Conservation (phyloP, 2,888 invertebrate species). For the Aricia artaxerxes region DNA sequence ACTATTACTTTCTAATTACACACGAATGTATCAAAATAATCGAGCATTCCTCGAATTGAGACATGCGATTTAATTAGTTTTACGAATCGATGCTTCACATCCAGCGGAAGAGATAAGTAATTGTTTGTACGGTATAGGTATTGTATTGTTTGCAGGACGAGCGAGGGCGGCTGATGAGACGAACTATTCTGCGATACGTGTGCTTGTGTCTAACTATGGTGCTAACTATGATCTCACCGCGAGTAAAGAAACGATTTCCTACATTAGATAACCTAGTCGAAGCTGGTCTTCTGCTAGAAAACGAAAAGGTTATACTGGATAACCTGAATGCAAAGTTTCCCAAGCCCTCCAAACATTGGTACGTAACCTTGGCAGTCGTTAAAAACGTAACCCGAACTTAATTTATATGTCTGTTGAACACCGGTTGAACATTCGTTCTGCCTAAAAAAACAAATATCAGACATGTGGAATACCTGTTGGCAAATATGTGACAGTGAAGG, state of each 20-base stretch:
- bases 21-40: no score
- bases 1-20: not conserved
- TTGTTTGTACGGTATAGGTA: not conserved
- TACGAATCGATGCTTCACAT: not conserved
- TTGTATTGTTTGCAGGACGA: slow-evolving; percentile 81
- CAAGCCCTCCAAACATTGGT: slow-evolving; percentile 93
- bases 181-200: slow-evolving; percentile 90
- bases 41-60: no score
- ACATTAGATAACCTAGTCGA: slow-evolving; percentile 91
- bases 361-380: slow-evolving; percentile 42
- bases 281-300: slow-evolving; percentile 89
- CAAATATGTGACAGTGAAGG: not conserved
- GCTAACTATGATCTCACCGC: slow-evolving; percentile 91
- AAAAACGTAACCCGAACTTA: not conserved
- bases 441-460: not conserved
- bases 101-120: not conserved
- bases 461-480: not conserved
- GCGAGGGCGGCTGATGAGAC: slow-evolving; percentile 89
- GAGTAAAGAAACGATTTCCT: slow-evolving; percentile 94
- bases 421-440: not conserved
- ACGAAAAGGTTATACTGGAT: slow-evolving; percentile 89
- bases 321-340: slow-evolving; percentile 90
- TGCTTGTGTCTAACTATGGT: slow-evolving; percentile 94
- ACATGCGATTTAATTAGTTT: not conserved
- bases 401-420: not conserved